phyloP scores from a whole-genome alignment of 2,888 invertebrate species.

The Drosophila villosipedis region DNA sequence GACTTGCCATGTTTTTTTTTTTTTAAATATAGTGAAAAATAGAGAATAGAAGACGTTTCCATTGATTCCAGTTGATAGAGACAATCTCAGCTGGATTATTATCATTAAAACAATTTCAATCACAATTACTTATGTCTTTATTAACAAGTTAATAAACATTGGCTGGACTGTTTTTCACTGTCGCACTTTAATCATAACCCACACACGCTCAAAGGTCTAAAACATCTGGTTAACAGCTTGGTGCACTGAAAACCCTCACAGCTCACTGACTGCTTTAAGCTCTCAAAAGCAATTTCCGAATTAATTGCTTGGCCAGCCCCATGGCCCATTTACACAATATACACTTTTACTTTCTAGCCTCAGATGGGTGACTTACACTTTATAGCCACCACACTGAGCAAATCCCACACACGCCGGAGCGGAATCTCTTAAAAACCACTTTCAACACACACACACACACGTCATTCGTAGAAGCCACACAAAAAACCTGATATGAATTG shows the following conservation, averaged over 20 bases:
- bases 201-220: conserved; percentile 24
- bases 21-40: background rate
- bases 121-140: background rate
- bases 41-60: background rate
- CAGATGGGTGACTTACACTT: conserved; percentile 52
- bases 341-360: conserved; percentile 59
- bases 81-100: background rate
- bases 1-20: background rate
- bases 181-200: conserved; percentile 22
- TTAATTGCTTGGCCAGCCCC: conserved; percentile 61
- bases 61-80: background rate
- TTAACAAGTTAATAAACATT: conserved; percentile 14
- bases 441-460: conserved; percentile 17
- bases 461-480: background rate
- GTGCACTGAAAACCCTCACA: conserved; percentile 38
- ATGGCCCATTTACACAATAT: conserved; percentile 53
- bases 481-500: conserved; percentile 65
- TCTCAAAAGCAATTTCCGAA: conserved; percentile 58
- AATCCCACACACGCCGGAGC: conserved; percentile 62
- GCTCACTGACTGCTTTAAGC: conserved; percentile 26
- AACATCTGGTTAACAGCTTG: conserved; percentile 11
- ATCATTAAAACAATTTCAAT: background rate
- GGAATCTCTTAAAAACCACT: conserved; percentile 53
- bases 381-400: conserved; percentile 33
- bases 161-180: conserved; percentile 13